Evolutionary conservation across 2,797 vertebrate genomes (phyloP).

Genomic region (Zenarchopterus dispar): DNA sequence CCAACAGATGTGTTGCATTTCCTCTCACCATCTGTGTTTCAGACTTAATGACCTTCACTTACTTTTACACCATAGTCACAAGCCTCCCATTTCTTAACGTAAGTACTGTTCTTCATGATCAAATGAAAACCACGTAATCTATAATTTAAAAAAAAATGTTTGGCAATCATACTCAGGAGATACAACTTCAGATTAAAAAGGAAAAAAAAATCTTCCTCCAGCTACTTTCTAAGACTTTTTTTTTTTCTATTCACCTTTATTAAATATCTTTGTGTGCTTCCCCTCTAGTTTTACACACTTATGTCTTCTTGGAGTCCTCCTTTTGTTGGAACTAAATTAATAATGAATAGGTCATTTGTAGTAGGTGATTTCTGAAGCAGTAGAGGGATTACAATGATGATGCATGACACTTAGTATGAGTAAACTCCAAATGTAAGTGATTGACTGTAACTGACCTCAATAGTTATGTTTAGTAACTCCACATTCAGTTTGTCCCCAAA

Average conservation of each 20-base stretch:
- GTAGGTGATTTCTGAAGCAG: neutral
- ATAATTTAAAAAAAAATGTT: neutral
- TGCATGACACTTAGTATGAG: no score
- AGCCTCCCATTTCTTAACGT: slow-evolving; percentile 7
- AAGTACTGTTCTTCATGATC: neutral
- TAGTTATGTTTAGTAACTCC: no score
- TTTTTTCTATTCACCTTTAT: slow-evolving; percentile 11
- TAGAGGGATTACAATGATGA: no score
- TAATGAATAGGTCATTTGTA: slow-evolving; percentile 2
- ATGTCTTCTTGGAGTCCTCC: neutral
- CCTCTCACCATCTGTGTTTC: slow-evolving; percentile 28
- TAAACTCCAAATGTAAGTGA: no score
- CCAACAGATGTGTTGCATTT: slow-evolving; percentile 23
- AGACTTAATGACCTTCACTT: slow-evolving; percentile 48
- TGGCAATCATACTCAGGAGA: slow-evolving; percentile 35
- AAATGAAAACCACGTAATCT: neutral
- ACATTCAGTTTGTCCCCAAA: no score
- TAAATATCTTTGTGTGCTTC: neutral
- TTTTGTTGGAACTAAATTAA: slow-evolving; percentile 20
- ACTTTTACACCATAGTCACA: slow-evolving; percentile 26
- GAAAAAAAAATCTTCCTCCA: neutral
- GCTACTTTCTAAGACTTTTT: neutral
- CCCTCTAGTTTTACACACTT: no score
- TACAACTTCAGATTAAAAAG: slow-evolving; percentile 22
- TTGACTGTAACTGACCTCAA: no score